Base-by-base conservation (phyloP, 2,113 vertebrate genomes). In the Romanogobio albipinnatus region DNA sequence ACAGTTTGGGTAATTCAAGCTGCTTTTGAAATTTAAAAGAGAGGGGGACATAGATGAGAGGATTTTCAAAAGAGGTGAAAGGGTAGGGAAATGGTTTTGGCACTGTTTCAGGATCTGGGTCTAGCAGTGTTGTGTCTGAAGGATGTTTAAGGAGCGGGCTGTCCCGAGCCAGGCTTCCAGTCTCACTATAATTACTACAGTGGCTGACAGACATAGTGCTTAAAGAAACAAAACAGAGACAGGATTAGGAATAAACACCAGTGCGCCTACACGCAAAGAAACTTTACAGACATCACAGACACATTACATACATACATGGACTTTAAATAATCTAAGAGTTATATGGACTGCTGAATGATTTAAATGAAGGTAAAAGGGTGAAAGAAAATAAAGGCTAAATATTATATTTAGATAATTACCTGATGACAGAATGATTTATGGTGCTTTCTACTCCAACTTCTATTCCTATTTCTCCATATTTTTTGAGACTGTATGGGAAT, bases 181-280 rank as follows among this genome's bases (percentile, higher is more conserved):
- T 94, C 93, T 94, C 94, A 92, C 93, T 93, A 92, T 94, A 95
- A 95, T 95, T 94, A 94, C 93, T 85, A 92, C 92, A 89, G 89
- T 86, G 92, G 92, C 92, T 94, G 94, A 94, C 92, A 94, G 94
- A 95, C 94, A 92, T 89, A 87, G 90, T 92, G 92, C 94, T 94
- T 95, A 94, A 92, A 94, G 92, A 92, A 93, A 94, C 92, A 94
- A 94, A 94, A 94, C 93, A 94, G 93, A 93, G 93, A 91, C 90
- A 26, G 88, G 82, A 91, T 91, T 92, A 90, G 92, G 93, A 93
- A 93, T 93, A 94, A 94, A 94, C 93, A 94, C 90, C 89, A 83
- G 68, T 76, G 82, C 61, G 88, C 84, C 87, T 89, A 87, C 86
- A 86, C 85, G 49, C 79, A 82, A 22, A 22, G 53, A 84, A 86